These are phyloP conservation scores for Austrofundulus limnaeus DNA, from an alignment of 2,113 vertebrate genomes.

Conservation along the genomic window DNA sequence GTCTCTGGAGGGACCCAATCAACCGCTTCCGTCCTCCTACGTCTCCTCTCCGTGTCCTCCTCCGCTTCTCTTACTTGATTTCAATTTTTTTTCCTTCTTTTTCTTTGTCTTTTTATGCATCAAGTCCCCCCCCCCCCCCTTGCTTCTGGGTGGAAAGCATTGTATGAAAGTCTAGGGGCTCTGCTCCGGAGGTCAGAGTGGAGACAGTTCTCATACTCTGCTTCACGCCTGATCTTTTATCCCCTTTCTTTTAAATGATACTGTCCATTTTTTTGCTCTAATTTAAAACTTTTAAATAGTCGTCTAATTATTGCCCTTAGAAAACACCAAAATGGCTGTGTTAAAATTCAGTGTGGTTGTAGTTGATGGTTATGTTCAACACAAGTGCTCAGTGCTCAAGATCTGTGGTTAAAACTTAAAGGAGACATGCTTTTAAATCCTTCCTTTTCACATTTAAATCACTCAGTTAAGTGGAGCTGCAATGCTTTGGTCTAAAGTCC, in stretches of 20 bases:
- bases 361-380: no score
- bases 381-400: no score
- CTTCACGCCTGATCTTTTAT: constrained; percentile 41
- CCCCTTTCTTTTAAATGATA: constrained; percentile 18
- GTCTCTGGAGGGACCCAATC: constrained; percentile 73
- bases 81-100: constrained; percentile 41
- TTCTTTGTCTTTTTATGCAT: constrained; percentile 65
- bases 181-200: constrained; percentile 70
- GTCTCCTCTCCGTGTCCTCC: constrained; percentile 63
- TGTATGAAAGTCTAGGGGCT: constrained; percentile 69
- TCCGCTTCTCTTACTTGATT: constrained; percentile 67
- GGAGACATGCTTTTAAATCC: no score
- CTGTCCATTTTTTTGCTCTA: constrained; percentile 26
- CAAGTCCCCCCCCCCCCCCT: constrained; percentile 53
- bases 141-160: constrained; percentile 55
- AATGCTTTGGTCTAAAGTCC: no score
- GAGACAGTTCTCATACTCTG: constrained; percentile 75
- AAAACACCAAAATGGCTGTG: no score
- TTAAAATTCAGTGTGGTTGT: no score
- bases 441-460: no score
- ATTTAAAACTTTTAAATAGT: no score
- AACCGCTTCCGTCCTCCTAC: constrained; percentile 77
- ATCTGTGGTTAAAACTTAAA: no score
- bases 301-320: no score
- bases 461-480: no score